phyloP scores from a whole-genome alignment of 1,140 invertebrate genomes.

The Lineus longissimus region DNA sequence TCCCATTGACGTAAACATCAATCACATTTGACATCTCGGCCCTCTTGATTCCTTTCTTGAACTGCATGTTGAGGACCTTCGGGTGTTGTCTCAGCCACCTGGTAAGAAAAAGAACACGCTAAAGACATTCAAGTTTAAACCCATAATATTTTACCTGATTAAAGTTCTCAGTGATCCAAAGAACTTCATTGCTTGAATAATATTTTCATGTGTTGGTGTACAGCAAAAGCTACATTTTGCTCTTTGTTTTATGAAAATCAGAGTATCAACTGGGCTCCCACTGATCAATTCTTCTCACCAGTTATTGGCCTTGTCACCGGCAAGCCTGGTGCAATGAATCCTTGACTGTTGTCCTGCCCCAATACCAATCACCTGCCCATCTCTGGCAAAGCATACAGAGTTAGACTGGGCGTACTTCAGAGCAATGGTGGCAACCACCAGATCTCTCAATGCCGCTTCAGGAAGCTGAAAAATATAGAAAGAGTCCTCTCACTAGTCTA shows the following conservation, averaged over 20 bases:
- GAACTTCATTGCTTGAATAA: too few species aligned
- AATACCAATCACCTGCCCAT: slow-evolving; percentile 93
- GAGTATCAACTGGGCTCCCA: too few species aligned
- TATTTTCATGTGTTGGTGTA: too few species aligned
- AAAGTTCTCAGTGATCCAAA: too few species aligned
- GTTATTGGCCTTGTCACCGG: slow-evolving; percentile 95
- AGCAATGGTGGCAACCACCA: slow-evolving; percentile 93
- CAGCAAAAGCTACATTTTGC: too few species aligned
- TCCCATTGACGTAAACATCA: slow-evolving; percentile 90
- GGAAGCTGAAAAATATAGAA: slow-evolving; percentile 59
- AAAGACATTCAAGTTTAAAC: neutral
- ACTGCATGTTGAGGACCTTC: slow-evolving; percentile 77
- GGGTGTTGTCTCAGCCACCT: slow-evolving; percentile 94
- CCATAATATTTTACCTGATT: too few species aligned
- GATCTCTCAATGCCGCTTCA: slow-evolving; percentile 74
- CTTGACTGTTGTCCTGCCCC: slow-evolving; percentile 96
- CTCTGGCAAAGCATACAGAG: slow-evolving; percentile 86
- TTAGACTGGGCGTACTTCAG: slow-evolving; percentile 98
- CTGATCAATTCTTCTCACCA: too few species aligned
- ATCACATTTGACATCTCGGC: slow-evolving; percentile 94
- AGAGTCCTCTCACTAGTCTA: neutral
- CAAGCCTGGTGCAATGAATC: slow-evolving; percentile 94
- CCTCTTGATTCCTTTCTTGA: slow-evolving; percentile 83
- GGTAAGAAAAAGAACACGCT: slow-evolving; percentile 5
- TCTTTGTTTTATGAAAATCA: too few species aligned